phyloP scores from a whole-genome alignment of 2,888 invertebrate species.

The Hyposoter didymator region DNA sequence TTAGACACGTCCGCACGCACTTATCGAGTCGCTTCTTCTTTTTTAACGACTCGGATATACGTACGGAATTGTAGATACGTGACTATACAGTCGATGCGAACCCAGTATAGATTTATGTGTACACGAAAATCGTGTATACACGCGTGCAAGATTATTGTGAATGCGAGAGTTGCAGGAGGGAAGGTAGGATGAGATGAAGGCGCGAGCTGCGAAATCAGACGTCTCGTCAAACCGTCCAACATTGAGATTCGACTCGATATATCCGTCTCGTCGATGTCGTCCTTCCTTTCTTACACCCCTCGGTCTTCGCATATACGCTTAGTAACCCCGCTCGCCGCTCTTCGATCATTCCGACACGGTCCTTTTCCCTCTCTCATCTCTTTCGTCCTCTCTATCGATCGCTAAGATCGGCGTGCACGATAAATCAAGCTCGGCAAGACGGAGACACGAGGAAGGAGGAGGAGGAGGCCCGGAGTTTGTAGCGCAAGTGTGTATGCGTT shows the following conservation, averaged over 20 bases:
- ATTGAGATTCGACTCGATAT: constrained; percentile 69
- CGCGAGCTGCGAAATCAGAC: constrained; percentile 65
- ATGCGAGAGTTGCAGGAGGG: constrained; percentile 34
- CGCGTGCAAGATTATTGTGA: constrained; percentile 13
- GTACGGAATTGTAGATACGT: constrained; percentile 39
- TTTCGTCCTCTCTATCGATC: constrained; percentile 62
- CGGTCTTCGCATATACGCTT: constrained; percentile 48
- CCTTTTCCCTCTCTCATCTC: constrained; percentile 50
- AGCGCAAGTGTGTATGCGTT: constrained; percentile 40
- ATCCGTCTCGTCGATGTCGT: constrained; percentile 67
- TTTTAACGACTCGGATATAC: constrained; percentile 51
- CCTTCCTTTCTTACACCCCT: constrained; percentile 37
- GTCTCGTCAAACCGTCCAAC: constrained; percentile 65
- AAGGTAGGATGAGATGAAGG: constrained; percentile 47
- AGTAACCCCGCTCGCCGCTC: constrained; percentile 60
- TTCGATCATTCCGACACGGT: constrained; percentile 69
- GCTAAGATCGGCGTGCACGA: constrained; percentile 65
- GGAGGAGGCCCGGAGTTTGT: constrained; percentile 26
- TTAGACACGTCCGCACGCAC: constrained; percentile 75
- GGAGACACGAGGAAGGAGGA: constrained; percentile 47
- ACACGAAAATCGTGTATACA: background rate
- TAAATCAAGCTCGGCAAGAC: constrained; percentile 66
- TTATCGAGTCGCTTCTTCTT: constrained; percentile 71
- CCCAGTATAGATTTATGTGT: background rate
- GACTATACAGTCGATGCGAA: constrained; percentile 27